These are phyloP conservation scores for Acromyrmex charruanus DNA, from an alignment of 1,140 invertebrate genomes.

Conservation along the genomic window DNA sequence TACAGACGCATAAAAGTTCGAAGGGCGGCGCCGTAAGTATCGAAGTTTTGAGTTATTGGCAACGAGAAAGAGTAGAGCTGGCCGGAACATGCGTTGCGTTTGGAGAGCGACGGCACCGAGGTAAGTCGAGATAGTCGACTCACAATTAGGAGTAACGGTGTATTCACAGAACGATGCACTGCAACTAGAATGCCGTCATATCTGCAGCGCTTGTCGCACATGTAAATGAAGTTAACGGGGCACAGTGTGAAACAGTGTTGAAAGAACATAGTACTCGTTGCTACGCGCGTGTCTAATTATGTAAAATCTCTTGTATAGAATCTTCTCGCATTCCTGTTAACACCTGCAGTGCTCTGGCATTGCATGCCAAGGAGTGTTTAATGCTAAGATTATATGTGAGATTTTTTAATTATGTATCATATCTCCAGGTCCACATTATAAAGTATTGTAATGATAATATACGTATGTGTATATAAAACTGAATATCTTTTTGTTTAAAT, in stretches of 20 bases:
- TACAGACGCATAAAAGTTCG: slow-evolving; percentile 31
- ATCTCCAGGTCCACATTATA: background rate
- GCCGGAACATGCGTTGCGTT: background rate
- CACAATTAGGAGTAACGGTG: slow-evolving; percentile 46
- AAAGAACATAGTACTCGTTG: background rate
- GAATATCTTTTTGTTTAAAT: background rate
- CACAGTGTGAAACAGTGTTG: slow-evolving; percentile 12
- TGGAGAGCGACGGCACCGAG: slow-evolving; percentile 16
- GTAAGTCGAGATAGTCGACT: slow-evolving; percentile 15
- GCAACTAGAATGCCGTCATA: slow-evolving; percentile 31
- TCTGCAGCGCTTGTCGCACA: slow-evolving; percentile 19
- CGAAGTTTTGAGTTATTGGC: slow-evolving; percentile 15
- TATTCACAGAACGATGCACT: slow-evolving; percentile 48
- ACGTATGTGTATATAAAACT: background rate
- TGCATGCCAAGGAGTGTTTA: background rate
- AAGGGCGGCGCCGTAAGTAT: slow-evolving; percentile 39
- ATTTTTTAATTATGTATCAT: background rate
- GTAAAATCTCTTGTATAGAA: slow-evolving; percentile 3
- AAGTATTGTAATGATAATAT: background rate
- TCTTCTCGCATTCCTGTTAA: slow-evolving; percentile 24
- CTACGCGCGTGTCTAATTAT: slow-evolving; percentile 27
- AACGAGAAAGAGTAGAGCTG: background rate
- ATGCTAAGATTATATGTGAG: background rate
- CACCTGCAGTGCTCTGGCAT: background rate
- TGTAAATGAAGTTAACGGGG: slow-evolving; percentile 43